Base-by-base conservation (phyloP, 2,888 invertebrate genomes). In the Agriopis aurantiaria region DNA sequence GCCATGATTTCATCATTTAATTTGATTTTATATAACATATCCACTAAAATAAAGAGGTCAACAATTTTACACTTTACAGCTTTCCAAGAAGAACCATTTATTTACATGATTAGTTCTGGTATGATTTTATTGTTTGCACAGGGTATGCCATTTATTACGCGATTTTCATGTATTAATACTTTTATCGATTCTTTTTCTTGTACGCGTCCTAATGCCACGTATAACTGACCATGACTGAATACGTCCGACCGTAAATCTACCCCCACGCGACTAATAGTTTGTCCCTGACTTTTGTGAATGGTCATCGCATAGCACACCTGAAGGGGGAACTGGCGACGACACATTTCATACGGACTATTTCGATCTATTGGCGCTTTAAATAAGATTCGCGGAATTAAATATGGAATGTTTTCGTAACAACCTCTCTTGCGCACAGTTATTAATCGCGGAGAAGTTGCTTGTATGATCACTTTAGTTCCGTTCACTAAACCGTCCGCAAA, bases 271-370 rank as follows among this genome's bases (percentile, higher is more conserved):
- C 43, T n/a, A 11, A 67, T 62, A 4, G 61, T 67, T 62, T 62
- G 67, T n/a, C 59, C 68, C 10, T 64, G 68, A 41, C 59, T 58
- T 59, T 68, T 64, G 40, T 68, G 68, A 10, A 68, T 64, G 3
- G 58, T 68, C 68, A 68, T 68, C 12, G 68, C 68, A 45, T 63
- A 68, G 46, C 63, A 57, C 14, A 53, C n/a, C 40, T 68, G 63
- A 14, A 68, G 52, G 12, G 63, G 68, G 40, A 68, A 63, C 46
- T 68, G 68, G 63, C 63, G 68, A 6, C 59, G 58, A 58, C 48
- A 17, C 59, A 59, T 68, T 62, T 68, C 17, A 23, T 23, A 23
- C 17, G 17, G 17, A 23, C 17, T 23, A 23, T 23, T 23, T 23
- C 17, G 17, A 23, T 23, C 17, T 23, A 23, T 23, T 23, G 17